Conservation (phyloP, 2,797 vertebrate genomes). For the Sebastes melanostomus region DNA sequence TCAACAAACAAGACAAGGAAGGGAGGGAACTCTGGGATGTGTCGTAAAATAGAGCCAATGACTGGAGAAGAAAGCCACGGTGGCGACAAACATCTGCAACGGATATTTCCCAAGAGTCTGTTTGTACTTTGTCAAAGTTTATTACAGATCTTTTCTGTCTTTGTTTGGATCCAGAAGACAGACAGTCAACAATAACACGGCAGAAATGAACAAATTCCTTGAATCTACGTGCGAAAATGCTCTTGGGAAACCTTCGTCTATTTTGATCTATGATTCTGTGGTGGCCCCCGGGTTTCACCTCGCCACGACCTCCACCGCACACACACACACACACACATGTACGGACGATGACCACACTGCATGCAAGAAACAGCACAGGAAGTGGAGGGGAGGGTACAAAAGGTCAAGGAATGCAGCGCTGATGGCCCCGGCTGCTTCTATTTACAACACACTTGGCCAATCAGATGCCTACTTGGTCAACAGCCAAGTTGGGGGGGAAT, state of each 20-base stretch:
- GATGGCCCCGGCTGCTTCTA: constrained; percentile 70
- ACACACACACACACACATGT: constrained; percentile 15
- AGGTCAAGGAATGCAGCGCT: constrained; percentile 84
- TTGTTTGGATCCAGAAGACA: constrained; percentile 10
- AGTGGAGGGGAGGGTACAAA: constrained; percentile 78
- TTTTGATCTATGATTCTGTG: constrained; percentile 17
- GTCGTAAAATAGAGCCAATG: constrained; percentile 26
- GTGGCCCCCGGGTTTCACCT: constrained; percentile 20
- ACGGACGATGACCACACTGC: constrained; percentile 24
- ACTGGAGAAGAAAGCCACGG: neutral
- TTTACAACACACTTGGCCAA: constrained; percentile 77
- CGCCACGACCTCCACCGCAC: neutral
- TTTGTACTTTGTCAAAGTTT: constrained; percentile 7
- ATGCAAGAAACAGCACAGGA: constrained; percentile 77
- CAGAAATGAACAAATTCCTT: constrained; percentile 1
- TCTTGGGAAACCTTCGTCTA: constrained; percentile 9
- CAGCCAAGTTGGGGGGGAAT: constrained; percentile 38
- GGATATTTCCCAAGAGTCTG: constrained; percentile 3
- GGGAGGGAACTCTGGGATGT: neutral
- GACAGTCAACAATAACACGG: constrained; percentile 4
- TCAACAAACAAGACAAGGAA: constrained; percentile 40
- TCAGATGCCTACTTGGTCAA: constrained; percentile 67
- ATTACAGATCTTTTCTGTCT: constrained; percentile 1
- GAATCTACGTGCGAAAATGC: constrained; percentile 11
- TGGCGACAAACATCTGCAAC: constrained; percentile 21